Evolutionary conservation across 2,888 invertebrate genomes (phyloP), one percentile per base, ranked within the genome.

Genomic region (Andrena fulva): DNA sequence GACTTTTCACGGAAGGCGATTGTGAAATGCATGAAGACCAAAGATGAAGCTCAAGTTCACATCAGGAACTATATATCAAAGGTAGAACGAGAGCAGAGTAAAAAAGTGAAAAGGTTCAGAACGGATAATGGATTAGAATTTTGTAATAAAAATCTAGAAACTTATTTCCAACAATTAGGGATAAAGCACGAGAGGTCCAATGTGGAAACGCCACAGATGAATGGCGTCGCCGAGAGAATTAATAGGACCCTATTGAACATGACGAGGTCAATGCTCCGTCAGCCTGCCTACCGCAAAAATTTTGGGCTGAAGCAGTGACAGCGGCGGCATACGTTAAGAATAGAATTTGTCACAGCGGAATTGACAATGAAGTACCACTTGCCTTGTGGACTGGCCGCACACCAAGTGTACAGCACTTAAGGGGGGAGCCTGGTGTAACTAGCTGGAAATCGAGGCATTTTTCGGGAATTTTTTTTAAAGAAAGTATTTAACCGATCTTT

Each of bases 71-170:
- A 50, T 8, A 29, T 60, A 8, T 10, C 59, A 1, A 20, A 12
- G n/a, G 7, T 60, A 1, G 60, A 70, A n/a, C 70, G 60, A 2
- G 31, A 60, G n/a, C 8, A 48, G n/a, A 12, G 5, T 5, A 60
- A 29, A 6, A 62, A 50, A 7, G 62, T 69, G 5, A 69, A 42
- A 27, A 42, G 59, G 42, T 69, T 69, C 16, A 8, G 70, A 2
- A 71, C 60, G 0, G 70, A 71, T 12, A 71, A 50, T 20, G 60
- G 62, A 0, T 20, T 71, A 5, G 70, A 71, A n/a, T 71, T 31
- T 12, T 71, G 70, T n/a, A 71, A 71, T 31, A 50, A 48, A 5
- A 31, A 71, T 0, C 12, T 71, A n/a, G 7, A 3, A 6, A 29
- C 27, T 1, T 62, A 33, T n/a, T 71, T 71, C 10, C 20, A 8